phyloP scores from a whole-genome alignment of 2,888 invertebrate genomes.

The Macrophya annulata region DNA sequence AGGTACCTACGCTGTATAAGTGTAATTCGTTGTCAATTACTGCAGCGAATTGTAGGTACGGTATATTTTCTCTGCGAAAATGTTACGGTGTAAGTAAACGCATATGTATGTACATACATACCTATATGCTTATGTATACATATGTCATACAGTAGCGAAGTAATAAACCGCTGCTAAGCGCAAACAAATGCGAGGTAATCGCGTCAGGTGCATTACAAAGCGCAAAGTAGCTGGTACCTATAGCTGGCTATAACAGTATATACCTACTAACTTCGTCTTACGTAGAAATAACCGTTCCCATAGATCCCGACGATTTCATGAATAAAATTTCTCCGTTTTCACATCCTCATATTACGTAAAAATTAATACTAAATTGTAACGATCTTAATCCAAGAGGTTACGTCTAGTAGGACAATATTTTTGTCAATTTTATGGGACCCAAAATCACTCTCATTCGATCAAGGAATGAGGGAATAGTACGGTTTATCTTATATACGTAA shows the following conservation, averaged over 20 bases:
- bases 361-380: constrained; percentile 16
- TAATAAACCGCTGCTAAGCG: constrained; percentile 16
- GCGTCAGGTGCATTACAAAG: not conserved
- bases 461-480: not conserved
- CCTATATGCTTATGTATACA: not conserved
- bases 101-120: not conserved
- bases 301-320: constrained; percentile 64
- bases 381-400: not conserved
- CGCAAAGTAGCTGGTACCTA: not conserved
- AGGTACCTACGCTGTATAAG: not conserved
- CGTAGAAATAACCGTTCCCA: constrained; percentile 58
- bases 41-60: not conserved
- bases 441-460: not conserved
- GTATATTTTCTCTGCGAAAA: constrained; percentile 13
- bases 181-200: constrained; percentile 38
- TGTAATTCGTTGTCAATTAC: constrained; percentile 44
- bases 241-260: not conserved
- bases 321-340: constrained; percentile 70
- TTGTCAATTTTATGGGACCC: not conserved
- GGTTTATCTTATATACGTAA: too few species aligned
- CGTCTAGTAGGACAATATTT: not conserved
- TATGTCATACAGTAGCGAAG: constrained; percentile 37
- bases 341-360: constrained; percentile 68
- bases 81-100: not conserved
- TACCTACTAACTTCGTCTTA: constrained; percentile 21